Evolutionary conservation across 2,797 vertebrate species (phyloP).

Genomic region (Acipenser ruthenus): DNA sequence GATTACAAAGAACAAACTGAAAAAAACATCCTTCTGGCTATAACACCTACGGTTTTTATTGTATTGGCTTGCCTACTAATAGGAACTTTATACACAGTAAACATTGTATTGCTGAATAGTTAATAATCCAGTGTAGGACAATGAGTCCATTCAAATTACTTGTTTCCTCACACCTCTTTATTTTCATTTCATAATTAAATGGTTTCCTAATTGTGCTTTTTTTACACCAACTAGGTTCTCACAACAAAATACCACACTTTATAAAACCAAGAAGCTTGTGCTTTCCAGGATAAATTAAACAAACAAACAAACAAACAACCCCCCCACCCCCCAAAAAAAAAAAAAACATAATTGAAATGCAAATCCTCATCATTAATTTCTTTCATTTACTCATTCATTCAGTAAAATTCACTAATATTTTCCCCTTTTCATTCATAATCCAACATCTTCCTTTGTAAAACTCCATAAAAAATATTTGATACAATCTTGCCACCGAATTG

Average conservation of each 20-base stretch:
- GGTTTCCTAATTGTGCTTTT: constrained; percentile 17
- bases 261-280: constrained; percentile 39
- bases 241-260: constrained; percentile 15
- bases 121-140: constrained; percentile 13
- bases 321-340: constrained; percentile 3
- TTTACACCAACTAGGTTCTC: not conserved
- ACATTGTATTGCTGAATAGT: not conserved
- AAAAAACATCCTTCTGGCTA: too few species aligned
- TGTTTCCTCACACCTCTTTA: constrained; percentile 14
- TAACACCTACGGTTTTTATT: too few species aligned
- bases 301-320: constrained; percentile 4
- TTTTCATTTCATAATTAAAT: not conserved
- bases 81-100: not conserved
- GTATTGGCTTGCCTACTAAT: too few species aligned
- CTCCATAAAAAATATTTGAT: too few species aligned
- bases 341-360: constrained; percentile 21
- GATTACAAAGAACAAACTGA: too few species aligned
- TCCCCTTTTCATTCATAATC: too few species aligned
- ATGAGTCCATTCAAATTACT: not conserved
- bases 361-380: constrained; percentile 21
- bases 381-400: constrained; percentile 34
- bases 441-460: too few species aligned
- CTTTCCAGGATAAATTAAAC: constrained; percentile 33
- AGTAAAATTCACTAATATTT: constrained; percentile 5
- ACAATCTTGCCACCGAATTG: too few species aligned